A percentile compares a stretch with the other conserved stretches of the same genome.
These are phyloP conservation scores for Eublepharis macularius DNA, from an alignment of 2,113 vertebrate species.

Conservation along the genomic window DNA sequence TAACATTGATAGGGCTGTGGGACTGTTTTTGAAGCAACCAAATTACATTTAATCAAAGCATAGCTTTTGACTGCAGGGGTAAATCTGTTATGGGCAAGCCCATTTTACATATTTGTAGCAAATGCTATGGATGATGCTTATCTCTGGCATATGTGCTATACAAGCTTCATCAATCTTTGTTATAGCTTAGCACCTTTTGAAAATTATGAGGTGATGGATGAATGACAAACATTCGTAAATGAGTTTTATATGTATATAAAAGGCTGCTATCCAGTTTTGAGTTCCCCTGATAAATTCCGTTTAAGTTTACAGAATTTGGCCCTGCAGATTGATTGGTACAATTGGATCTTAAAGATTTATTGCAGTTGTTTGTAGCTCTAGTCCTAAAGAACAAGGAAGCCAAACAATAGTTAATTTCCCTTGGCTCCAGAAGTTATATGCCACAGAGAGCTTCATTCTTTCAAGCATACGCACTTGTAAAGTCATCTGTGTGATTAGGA, in stretches of 20 bases:
- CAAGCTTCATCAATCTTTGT: too few species aligned
- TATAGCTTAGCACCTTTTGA: too few species aligned
- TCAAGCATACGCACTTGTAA: constrained; percentile 29
- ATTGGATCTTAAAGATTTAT: background rate
- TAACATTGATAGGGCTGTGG: background rate
- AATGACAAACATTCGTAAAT: background rate
- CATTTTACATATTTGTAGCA: background rate
- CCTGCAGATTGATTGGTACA: background rate
- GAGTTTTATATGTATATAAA: background rate
- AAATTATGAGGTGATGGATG: background rate
- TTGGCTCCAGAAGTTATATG: constrained; percentile 30
- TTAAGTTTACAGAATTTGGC: background rate
- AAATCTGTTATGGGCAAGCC: background rate
- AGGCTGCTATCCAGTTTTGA: background rate
- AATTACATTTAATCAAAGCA: background rate
- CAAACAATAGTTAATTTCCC: constrained; percentile 30
- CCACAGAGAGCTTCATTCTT: constrained; percentile 36
- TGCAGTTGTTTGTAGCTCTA: background rate
- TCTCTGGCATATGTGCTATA: background rate
- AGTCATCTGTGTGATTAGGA: constrained; percentile 35
- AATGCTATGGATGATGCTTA: background rate
- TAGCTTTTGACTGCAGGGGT: background rate
- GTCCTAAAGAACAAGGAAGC: background rate
- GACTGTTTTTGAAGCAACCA: background rate
- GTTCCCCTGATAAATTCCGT: background rate